A percentile compares a stretch with the other conserved stretches of the same genome.
phyloP scores from a whole-genome alignment of 2,888 invertebrate species.

The Thalpophila matura region DNA sequence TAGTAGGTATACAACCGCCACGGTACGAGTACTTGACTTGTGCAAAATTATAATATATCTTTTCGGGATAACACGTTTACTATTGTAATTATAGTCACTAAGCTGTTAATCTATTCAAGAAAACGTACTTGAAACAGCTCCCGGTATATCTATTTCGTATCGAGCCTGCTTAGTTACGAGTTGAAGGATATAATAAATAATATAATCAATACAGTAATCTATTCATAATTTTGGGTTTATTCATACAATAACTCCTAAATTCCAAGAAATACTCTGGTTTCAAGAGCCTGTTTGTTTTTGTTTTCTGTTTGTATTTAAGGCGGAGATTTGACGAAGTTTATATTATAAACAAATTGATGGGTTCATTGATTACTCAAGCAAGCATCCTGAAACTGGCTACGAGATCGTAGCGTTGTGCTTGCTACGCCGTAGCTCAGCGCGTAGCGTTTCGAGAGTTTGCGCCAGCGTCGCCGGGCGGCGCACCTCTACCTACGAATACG shows the following conservation, averaged over 20 bases:
- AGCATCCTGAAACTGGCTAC: not conserved
- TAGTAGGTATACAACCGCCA: no score
- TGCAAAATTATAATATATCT: not conserved
- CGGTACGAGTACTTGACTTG: no score
- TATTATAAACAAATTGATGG: no score
- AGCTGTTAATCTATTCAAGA: not conserved
- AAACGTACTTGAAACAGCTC: not conserved
- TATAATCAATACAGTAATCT: conserved; percentile 1
- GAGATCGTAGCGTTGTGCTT: not conserved
- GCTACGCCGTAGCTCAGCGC: conserved; percentile 3
- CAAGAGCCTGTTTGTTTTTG: no score
- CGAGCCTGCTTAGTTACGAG: not conserved
- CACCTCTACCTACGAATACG: no score
- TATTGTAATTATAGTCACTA: not conserved
- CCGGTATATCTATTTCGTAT: not conserved
- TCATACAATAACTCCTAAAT: no score
- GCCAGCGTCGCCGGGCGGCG: not conserved
- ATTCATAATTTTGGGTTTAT: not conserved
- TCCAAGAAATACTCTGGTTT: no score
- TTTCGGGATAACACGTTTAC: not conserved
- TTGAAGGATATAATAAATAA: no score
- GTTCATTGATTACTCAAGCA: not conserved
- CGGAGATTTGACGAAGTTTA: no score
- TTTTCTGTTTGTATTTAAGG: no score
- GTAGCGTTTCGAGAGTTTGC: not conserved